A percentile compares a stretch with the other conserved stretches of the same genome.
Conservation (phyloP, 2,888 invertebrate genomes). For the Parelbella ahira region DNA sequence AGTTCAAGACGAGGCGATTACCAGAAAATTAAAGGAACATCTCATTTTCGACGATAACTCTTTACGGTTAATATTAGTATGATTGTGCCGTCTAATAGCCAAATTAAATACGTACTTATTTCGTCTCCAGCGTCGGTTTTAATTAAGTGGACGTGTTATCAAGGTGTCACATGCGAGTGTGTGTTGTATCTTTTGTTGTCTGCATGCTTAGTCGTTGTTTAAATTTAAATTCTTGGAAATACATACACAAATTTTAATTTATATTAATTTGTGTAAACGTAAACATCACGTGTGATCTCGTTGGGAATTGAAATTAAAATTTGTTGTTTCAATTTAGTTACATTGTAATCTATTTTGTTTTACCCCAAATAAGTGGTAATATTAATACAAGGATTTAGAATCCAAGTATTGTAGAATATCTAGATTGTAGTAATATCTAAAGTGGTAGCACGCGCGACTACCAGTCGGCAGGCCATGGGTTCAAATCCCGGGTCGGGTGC, state of each 20-base stretch:
- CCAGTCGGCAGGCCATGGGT: too few relatives aligned
- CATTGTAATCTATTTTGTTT: too few relatives aligned
- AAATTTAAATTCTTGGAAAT: constrained; percentile 46
- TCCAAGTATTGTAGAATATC: too few relatives aligned
- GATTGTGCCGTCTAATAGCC: constrained; percentile 55
- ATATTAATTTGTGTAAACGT: neutral
- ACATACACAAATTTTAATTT: constrained; percentile 1
- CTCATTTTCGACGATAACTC: constrained; percentile 65
- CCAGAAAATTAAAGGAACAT: constrained; percentile 72
- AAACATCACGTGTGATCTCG: neutral
- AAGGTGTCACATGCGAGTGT: constrained; percentile 35
- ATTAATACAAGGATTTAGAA: too few relatives aligned
- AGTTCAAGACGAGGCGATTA: constrained; percentile 67
- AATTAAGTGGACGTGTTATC: constrained; percentile 54
- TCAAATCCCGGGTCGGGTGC: too few relatives aligned
- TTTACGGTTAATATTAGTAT: constrained; percentile 69
- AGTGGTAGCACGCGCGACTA: too few relatives aligned
- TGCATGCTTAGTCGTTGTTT: constrained; percentile 30
- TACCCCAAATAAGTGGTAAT: too few relatives aligned
- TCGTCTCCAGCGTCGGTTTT: constrained; percentile 56
- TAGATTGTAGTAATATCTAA: too few relatives aligned
- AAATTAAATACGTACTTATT: constrained; percentile 52
- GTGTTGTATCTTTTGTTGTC: constrained; percentile 36
- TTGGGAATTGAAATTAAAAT: too few relatives aligned
- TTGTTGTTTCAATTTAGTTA: too few relatives aligned